Evolutionary conservation across 2,113 vertebrate species (phyloP).

Genomic region (Promerops cafer): DNA sequence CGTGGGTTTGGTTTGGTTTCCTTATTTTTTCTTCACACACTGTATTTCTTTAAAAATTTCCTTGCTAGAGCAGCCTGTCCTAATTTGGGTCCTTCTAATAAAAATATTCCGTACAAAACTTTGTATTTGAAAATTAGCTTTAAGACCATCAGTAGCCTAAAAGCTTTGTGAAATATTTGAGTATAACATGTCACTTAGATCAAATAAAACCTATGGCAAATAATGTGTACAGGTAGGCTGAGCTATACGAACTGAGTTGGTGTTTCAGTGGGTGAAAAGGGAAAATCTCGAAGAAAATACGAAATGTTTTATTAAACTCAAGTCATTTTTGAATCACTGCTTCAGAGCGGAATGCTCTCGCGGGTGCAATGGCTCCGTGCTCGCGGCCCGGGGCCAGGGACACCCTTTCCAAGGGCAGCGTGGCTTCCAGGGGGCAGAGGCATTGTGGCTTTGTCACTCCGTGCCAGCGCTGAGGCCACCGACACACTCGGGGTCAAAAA

Average conservation of each 20-base stretch:
- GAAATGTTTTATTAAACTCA: accelerated
- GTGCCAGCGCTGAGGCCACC: accelerated
- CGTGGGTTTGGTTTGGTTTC: neutral
- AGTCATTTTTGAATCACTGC: accelerated
- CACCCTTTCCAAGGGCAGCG: neutral
- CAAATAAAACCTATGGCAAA: no score
- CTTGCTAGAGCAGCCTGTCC: neutral
- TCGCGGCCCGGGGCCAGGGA: neutral
- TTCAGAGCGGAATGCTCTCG: neutral
- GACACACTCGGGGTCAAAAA: accelerated
- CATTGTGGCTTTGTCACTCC: accelerated
- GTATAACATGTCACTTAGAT: accelerated
- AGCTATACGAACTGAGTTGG: accelerated
- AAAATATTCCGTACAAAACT: neutral
- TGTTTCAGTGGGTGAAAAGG: neutral
- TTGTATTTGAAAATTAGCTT: neutral
- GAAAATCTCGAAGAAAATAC: neutral
- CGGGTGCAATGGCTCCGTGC: accelerated
- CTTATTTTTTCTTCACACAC: neutral
- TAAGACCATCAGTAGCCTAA: neutral
- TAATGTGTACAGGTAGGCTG: accelerated
- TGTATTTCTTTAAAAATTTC: neutral
- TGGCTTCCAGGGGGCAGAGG: accelerated
- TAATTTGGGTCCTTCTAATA: neutral
- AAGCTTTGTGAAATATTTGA: neutral